Evolutionary conservation across 2,797 vertebrate species (phyloP).

Genomic region (Ceyx erithaca): DNA sequence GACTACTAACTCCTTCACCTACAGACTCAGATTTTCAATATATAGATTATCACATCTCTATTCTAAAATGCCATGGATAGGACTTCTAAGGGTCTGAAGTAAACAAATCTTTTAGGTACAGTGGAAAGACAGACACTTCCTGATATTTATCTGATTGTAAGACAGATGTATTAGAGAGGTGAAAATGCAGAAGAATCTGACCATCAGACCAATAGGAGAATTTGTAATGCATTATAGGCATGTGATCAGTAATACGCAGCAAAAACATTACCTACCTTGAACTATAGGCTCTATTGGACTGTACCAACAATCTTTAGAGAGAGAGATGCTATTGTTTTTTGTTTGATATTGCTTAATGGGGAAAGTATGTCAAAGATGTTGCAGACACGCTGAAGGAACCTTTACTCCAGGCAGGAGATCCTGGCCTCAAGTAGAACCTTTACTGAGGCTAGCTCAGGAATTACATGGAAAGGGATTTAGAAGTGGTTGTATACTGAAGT

Average conservation of each 20-base stretch:
- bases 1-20: neutral
- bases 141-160: neutral
- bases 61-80: neutral
- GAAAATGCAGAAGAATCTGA: neutral
- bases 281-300: neutral
- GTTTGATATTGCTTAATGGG: neutral
- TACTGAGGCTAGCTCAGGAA: constrained; percentile 18
- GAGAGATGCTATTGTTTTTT: neutral
- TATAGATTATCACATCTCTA: neutral
- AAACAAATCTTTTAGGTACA: neutral
- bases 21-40: neutral
- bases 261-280: neutral
- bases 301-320: neutral
- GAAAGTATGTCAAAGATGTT: neutral
- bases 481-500: neutral
- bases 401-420: neutral
- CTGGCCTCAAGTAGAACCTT: neutral
- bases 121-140: neutral
- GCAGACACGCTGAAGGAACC: neutral
- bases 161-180: neutral
- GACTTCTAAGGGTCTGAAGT: neutral
- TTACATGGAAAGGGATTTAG: neutral
- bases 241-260: neutral
- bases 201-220: neutral
- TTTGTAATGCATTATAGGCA: neutral